Evolutionary conservation across 1,140 invertebrate species (phyloP), one percentile per base, ranked within the genome.

Genomic region (Drosophila gunungcola): DNA sequence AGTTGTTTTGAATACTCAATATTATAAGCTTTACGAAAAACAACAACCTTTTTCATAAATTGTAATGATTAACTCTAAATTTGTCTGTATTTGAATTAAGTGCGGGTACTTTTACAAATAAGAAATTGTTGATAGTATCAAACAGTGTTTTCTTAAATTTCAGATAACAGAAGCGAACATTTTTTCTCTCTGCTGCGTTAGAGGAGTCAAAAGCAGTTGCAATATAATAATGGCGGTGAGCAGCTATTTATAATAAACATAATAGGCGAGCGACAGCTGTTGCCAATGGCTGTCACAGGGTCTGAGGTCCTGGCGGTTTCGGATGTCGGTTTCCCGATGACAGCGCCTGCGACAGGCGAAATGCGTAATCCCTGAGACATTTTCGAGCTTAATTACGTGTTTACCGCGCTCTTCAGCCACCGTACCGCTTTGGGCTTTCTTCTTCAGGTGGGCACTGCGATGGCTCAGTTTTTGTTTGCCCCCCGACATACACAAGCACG

Each of bases 241-340:
- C 68, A 83, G 83, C 61, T 83, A 88, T 89, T 84, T 84, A 89
- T 88, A 80, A 88, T 88, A 80, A 88, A 84, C 85, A 89, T 89
- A 89, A 89, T 84, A 84, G 74, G 73, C 77, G 55, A n/a, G 68
- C 67, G 76, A 70, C 84, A 89, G 80, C 84, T 88, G 84, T 83
- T 84, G 76, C 80, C 84, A 79, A 88, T 83, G 75, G 43, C 68
- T 81, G 68, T 63, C 61, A 54, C 43, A 56, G 48, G 57, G 55
- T 67, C 36, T 43, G 65, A 60, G 52, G 54, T 46, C 57, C 45
- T 48, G 62, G 54, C 25, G 64, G 65, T 63, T 58, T 61, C 21
- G 48, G 73, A 51, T 77, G 65, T 68, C 55, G 68, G 55, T 70
- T 79, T 16, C 34, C 60, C 74, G 84, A 70, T 84, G 84, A 89